Base-by-base conservation (phyloP, 1,140 invertebrate species). In the Lamellibrachia luymesi region DNA sequence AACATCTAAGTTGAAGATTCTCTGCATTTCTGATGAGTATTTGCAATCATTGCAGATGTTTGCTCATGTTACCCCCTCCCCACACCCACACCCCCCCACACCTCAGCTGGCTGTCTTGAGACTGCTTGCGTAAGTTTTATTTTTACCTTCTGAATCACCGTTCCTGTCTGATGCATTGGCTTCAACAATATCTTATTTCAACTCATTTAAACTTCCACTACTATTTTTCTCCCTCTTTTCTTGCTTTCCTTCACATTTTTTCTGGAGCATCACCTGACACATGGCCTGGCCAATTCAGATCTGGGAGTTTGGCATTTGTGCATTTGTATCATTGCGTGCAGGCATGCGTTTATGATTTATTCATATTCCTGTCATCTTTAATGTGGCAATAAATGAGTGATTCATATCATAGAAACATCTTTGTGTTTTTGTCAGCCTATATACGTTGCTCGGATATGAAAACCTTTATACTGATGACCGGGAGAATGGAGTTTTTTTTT, bases 1-100 rank as follows among this genome's bases (percentile, higher is more conserved):
- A 80, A 80, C 7, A 80, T 80, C 25, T 80, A 80, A 80, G 64
- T 80, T 80, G 64, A n/a, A 91, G 49, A 50, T 91, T 91, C 91
- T 91, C 91, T n/a, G 27, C 17, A n/a, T 91, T 91, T 91, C 51
- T 50, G 91, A n/a, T 10, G 6, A 51, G 91, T 50, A 6, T 27
- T 10, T 91, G 13, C 51, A 51, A 91, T 17, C n/a, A 13, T 17
- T n/a, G 27, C 49, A 50, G 2, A 91, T 91, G 49, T 51, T 50
- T 25, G 51, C 1, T 4, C 49, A n/a, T 91, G 49, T 50, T 50
- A 80, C 64, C 25, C 52, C 17, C 6, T 56, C 52, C 25, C 2
- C 64, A 38, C 38, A 38, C 38, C 38, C 38, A 38, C 38, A 38
- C 38, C 38, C 38, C 38, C 38, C 38, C 38, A 38, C 64, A 80